Evolutionary conservation across 2,113 vertebrate genomes (phyloP).

Genomic region (Pluvianellus socialis): DNA sequence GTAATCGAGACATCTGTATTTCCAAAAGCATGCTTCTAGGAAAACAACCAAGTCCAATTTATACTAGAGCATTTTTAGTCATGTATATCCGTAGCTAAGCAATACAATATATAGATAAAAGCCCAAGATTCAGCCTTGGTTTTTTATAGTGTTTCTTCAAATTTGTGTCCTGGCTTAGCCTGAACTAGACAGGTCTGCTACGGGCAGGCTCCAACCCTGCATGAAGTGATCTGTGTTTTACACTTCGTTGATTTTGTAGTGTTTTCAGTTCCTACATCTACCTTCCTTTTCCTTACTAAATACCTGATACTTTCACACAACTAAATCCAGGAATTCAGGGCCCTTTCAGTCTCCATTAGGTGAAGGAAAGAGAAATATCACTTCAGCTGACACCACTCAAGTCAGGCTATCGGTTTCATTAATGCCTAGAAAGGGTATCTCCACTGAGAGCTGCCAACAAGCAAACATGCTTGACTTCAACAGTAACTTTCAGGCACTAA

Average conservation of each 20-base stretch:
- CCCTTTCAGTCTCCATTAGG: neutral
- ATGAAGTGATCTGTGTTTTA: neutral
- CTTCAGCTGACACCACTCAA: neutral
- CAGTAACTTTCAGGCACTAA: neutral
- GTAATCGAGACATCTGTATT: neutral
- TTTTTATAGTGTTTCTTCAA: neutral
- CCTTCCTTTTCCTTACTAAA: neutral
- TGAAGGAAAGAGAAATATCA: neutral
- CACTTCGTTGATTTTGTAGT: neutral
- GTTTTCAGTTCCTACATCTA: neutral
- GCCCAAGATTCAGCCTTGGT: neutral
- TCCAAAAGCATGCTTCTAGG: neutral
- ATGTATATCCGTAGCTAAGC: neutral
- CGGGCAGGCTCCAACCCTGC: fast-evolving
- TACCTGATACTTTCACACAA: neutral
- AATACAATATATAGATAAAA: neutral
- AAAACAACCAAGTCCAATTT: neutral
- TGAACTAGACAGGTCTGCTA: neutral
- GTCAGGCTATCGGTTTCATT: neutral
- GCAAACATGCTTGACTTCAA: neutral
- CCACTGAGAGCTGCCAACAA: neutral
- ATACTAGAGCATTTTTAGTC: neutral
- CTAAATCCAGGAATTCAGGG: neutral
- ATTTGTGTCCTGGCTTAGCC: neutral
- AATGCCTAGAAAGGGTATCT: neutral